Percentiles rank a stretch among this genome's conserved stretches.
Conservation (phyloP, 2,113 vertebrate genomes). For the Pomatorhinus ruficollis region DNA sequence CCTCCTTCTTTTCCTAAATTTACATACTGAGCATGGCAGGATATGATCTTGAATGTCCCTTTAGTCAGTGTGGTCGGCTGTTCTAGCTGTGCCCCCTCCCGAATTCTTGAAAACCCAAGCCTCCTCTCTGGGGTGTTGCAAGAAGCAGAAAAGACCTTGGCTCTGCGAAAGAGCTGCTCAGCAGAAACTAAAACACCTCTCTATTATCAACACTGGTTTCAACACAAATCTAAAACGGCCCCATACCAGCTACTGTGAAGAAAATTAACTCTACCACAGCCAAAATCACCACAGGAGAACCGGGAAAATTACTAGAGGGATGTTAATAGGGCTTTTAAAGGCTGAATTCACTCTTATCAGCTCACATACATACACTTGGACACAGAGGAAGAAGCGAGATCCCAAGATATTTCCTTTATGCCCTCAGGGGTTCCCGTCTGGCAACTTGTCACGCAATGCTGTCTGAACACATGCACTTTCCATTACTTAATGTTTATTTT, state of each 20-base stretch:
- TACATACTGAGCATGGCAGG: too few relatives aligned
- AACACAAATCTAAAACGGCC: background rate
- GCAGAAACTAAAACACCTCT: background rate
- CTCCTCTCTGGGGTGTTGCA: background rate
- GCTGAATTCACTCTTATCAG: background rate
- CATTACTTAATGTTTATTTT: background rate
- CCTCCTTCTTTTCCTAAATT: background rate
- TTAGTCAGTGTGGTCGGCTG: background rate
- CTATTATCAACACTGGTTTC: background rate
- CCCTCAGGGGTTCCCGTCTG: background rate
- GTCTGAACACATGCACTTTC: background rate
- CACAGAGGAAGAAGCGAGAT: background rate
- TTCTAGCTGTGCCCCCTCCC: background rate
- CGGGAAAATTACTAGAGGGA: background rate
- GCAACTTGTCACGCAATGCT: background rate
- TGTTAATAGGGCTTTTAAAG: background rate
- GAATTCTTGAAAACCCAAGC: background rate
- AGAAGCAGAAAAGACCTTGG: background rate
- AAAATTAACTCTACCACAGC: background rate
- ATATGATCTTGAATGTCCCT: background rate
- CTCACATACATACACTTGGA: background rate
- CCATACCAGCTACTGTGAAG: background rate
- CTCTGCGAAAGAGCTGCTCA: background rate
- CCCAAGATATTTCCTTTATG: background rate
- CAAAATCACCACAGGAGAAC: background rate